phyloP scores from a whole-genome alignment of 2,797 vertebrate genomes.

The Acridotheres tristis region DNA sequence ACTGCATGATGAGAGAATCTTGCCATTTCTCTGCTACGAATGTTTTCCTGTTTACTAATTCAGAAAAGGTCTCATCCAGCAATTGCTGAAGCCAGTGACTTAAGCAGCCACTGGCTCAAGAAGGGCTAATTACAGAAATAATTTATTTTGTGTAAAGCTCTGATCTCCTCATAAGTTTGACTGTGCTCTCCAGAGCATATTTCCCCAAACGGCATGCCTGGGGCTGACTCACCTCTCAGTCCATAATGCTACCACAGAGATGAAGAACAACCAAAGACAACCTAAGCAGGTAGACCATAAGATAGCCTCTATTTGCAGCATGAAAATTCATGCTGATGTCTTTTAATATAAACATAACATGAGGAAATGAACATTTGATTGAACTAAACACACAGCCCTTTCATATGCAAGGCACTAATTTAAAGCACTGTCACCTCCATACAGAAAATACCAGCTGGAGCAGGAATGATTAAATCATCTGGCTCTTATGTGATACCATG shows the following conservation, averaged over 20 bases:
- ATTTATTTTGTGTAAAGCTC: conserved; percentile 21
- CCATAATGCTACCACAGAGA: not conserved
- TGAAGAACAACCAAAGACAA: not conserved
- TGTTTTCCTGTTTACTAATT: conserved; percentile 51
- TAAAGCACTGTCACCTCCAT: conserved; percentile 60
- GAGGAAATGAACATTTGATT: conserved; percentile 66
- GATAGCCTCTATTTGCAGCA: conserved; percentile 1
- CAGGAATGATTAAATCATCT: conserved; percentile 61
- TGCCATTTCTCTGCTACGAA: not conserved
- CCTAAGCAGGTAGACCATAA: not conserved
- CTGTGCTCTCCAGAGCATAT: not conserved
- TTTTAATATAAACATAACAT: conserved; percentile 35
- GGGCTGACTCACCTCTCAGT: not conserved
- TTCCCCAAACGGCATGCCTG: not conserved
- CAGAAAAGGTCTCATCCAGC: conserved; percentile 17
- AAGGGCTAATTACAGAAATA: not conserved
- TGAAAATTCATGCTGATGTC: conserved; percentile 32
- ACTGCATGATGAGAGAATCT: conserved; percentile 34
- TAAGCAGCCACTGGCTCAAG: conserved; percentile 16
- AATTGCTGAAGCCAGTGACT: conserved; percentile 9
- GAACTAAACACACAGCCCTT: conserved; percentile 50
- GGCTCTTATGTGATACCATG: conserved; percentile 53
- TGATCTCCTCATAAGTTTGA: not conserved
- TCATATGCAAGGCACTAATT: conserved; percentile 54
- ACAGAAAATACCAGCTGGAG: conserved; percentile 56